Base-by-base conservation (phyloP, 2,797 vertebrate species). In the Danio tinwini region DNA sequence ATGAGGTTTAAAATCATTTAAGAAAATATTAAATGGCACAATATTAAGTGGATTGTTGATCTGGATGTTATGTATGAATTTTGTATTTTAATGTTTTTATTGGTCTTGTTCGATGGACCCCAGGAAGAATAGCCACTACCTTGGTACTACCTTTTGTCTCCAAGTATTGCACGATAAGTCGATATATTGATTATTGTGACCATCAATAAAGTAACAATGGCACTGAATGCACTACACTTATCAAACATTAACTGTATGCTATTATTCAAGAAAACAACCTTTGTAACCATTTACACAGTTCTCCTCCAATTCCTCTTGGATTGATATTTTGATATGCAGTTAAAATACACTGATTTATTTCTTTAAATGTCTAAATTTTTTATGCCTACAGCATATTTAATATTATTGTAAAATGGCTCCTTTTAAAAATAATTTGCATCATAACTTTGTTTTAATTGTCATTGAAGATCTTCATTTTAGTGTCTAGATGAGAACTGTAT, bases 381-480 rank as follows among this genome's bases (percentile, higher is more conserved):
- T 5, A 7, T 4, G 12, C 1, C 11, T 10, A 65, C n/a, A 45
- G 11, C 0, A 5, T 47, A 65, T 19, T 45, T 65, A 13, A 12
- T n/a, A n/a, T n/a, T n/a, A n/a, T n/a, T n/a, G n/a, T n/a, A n/a
- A 47, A 62, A 62, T 13, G n/a, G n/a, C 21, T 14, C 12, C 13
- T 59, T 59, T 58, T 29, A 62, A 62, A n/a, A 44, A 61, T 17
- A 4, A 63, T 44, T n/a, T n/a, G n/a, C n/a, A n/a, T n/a, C n/a
- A n/a, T n/a, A n/a, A n/a, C n/a, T n/a, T n/a, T n/a, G 39, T 72
- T 17, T 56, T 58, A 21, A 44, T 50, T 40, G 39, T 8, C 40
- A 45, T 13, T 10, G 19, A 6, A 40, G 11, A 16, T 55, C 50
- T 8, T 45, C 0, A 7, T 55, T 19, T 55, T 8, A 65, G 17